Evolutionary conservation across 2,888 invertebrate species (phyloP), one percentile per base, ranked within the genome.

Genomic region (Morpho deidamia): DNA sequence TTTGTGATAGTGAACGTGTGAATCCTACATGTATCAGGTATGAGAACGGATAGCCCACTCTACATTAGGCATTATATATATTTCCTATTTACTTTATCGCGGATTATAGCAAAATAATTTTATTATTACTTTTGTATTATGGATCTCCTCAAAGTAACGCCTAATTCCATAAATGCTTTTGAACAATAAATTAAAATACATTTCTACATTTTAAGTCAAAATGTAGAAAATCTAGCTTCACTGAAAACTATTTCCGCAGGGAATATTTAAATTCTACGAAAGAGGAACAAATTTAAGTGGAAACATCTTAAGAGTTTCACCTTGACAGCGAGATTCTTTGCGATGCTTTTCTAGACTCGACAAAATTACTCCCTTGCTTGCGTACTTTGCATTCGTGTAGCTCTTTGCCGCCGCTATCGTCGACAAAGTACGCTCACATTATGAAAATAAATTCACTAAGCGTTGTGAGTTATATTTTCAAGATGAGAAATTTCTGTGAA

Each of bases 301-400:
- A 11, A 48, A 55, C 44, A 44, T 51, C 37, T 49, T 33, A 41
- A 40, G 47, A 47, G 48, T 51, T 48, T 48, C 44, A 54, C 57
- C 57, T 54, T 54, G 41, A 56, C 56, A 44, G 54, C 57, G 44
- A 48, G 48, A 51, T 51, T 57, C 43, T 54, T 57, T 51, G 54
- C 48, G 10, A 44, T 35, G 46, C 40, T 54, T 55, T 49, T 53
- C 53, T 56, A 49, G 45, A 50, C 56, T 53, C 42, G 53, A 56
- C 56, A 11, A 50, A 56, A 53, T 50, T 53, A 53, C 53, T 56
- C 43, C 50, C 46, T 46, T 32, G 39, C 48, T 53, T 50, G 23
- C 23, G 4, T 23, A 37, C 38, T 46, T 46, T 46, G 46, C 46
- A 46, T 46, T 38, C 38, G 37, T 23, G 45, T 38, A 39, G 23